Base-by-base conservation (phyloP, 2,113 vertebrate species). In the Myrmecobius fasciatus region DNA sequence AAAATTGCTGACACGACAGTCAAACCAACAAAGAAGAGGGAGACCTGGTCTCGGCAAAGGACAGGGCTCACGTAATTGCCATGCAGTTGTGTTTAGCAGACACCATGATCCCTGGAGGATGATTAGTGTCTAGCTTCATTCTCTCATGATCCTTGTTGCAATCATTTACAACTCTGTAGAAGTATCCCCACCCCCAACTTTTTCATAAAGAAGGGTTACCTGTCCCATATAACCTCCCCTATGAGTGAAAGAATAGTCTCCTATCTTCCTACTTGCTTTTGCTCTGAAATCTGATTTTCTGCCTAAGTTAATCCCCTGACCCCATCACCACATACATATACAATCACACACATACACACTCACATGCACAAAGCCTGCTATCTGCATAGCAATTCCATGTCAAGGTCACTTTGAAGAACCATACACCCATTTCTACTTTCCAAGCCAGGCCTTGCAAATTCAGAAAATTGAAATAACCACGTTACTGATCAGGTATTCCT, bases 1-100 rank as follows among this genome's bases (percentile, higher is more conserved):
- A 94, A 96, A 98, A 96, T 95, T 88, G 89, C 92, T 96, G 94
- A 95, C 93, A 97, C 92, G 93, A 96, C 11, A 92, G 96, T 94
- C 93, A 89, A 95, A 92, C 95, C 92, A 94, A 97, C 89, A 96
- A 97, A 97, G 60, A 96, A 93, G 54, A 25, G 3, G 60, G 14
- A 67, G 1, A 17, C 11, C 43, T 0, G 12, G 24, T 22, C 8
- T 10, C 3, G 1, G 0, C 25, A 49, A 49, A 31, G 52, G 26
- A 9, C 43, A 31, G 8, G 8, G 8, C 3, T 11, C 26, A 25
- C 28, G 31, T 47, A 90, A 90, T 47, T 48, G 89, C 26, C 47
- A 51, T 20, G 25, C 17, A 49, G 31, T 47, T 90, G 12, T 47
- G 89, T 47, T 28, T 10, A 20, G 3, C 47, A 47, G 31, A 49